Conservation (phyloP, 2,888 invertebrate species). For the Nemapogon koenigi region DNA sequence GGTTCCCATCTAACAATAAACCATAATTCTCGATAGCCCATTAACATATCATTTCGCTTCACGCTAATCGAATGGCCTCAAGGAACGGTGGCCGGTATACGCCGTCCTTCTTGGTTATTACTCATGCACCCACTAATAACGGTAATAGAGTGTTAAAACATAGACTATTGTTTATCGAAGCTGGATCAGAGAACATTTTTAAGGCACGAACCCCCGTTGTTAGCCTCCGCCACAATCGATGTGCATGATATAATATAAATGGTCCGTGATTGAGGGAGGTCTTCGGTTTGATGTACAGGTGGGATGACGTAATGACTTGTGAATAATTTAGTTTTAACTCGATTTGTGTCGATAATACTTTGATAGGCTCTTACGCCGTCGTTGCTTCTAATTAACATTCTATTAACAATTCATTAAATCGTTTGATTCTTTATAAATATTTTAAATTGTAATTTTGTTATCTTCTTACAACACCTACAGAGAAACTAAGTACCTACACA, state of each 20-base stretch:
- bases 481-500: too few relatives aligned
- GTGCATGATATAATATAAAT: background rate
- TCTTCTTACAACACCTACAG: too few relatives aligned
- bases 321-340: too few relatives aligned
- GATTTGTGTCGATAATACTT: too few relatives aligned
- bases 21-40: slow-evolving; percentile 42
- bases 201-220: slow-evolving; percentile 3
- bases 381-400: too few relatives aligned
- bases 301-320: too few relatives aligned
- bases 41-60: slow-evolving; percentile 47
- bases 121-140: slow-evolving; percentile 11
- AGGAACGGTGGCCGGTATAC: slow-evolving; percentile 16
- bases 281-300: slow-evolving; percentile 5
- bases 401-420: too few relatives aligned
- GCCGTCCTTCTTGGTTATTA: slow-evolving; percentile 3
- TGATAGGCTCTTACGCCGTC: too few relatives aligned
- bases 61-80: slow-evolving; percentile 42
- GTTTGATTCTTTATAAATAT: too few relatives aligned
- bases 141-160: slow-evolving; percentile 10
- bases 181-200: slow-evolving; percentile 8
- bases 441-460: too few relatives aligned
- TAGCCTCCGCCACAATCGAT: slow-evolving; percentile 1
- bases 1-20: slow-evolving; percentile 30
- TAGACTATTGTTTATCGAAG: slow-evolving; percentile 9
- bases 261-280: slow-evolving; percentile 3